Evolutionary conservation across 2,113 vertebrate genomes (phyloP).

Genomic region (Melanostigma gelatinosum): DNA sequence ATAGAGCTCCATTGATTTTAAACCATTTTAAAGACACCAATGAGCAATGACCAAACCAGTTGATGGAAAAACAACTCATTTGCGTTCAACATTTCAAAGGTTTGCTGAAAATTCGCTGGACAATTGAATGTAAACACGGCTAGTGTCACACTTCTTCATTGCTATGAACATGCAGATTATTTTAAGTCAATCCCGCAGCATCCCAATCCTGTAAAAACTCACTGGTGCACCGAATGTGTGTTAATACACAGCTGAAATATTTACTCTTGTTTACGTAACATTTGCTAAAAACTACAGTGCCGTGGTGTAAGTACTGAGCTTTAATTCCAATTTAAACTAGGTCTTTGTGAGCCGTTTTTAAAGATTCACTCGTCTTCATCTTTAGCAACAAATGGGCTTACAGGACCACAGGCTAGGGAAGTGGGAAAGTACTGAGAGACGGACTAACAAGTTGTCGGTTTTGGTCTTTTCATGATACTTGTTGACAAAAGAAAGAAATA

Average conservation of each 20-base stretch:
- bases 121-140: too few species aligned
- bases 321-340: too few species aligned
- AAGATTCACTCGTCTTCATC: too few species aligned
- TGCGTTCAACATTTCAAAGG: too few species aligned
- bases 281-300: neutral
- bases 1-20: neutral
- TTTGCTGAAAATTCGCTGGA: too few species aligned
- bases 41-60: neutral
- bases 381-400: neutral
- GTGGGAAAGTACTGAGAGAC: neutral
- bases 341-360: too few species aligned
- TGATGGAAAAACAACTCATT: too few species aligned
- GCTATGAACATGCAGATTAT: neutral
- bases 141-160: neutral
- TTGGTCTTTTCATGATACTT: slow-evolving; percentile 5
- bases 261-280: neutral
- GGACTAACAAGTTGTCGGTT: neutral
- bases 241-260: slow-evolving; percentile 3
- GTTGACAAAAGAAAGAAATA: neutral
- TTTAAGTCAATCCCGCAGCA: neutral
- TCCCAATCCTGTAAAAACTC: neutral
- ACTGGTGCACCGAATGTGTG: neutral
- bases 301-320: neutral
- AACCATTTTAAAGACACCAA: neutral
- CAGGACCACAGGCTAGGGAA: neutral